Evolutionary conservation across 2,888 invertebrate species (phyloP).

Genomic region (Catocala nupta): DNA sequence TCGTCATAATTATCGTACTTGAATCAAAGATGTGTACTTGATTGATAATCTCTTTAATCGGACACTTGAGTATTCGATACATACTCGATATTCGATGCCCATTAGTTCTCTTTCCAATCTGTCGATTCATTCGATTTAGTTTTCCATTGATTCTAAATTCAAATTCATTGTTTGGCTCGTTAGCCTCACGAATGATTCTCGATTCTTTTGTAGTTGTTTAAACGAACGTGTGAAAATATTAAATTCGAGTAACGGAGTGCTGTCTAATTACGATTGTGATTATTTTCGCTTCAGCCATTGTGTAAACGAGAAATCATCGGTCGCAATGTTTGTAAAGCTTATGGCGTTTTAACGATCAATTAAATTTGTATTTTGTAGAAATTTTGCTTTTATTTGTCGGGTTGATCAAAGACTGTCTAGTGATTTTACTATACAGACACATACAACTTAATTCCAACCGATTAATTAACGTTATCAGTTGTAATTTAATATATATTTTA

Average conservation of each 20-base stretch:
- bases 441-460: not conserved
- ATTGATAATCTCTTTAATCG: conserved; percentile 73
- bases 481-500: conserved; percentile 6
- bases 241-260: conserved; percentile 45
- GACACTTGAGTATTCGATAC: conserved; percentile 52
- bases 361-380: conserved; percentile 36
- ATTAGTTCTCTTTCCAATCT: conserved; percentile 66
- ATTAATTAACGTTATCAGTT: conserved; percentile 6
- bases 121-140: conserved; percentile 82
- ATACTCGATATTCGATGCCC: conserved; percentile 55
- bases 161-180: conserved; percentile 75
- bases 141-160: conserved; percentile 76
- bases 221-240: conserved; percentile 74
- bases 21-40: conserved; percentile 64
- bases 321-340: conserved; percentile 18
- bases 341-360: conserved; percentile 32
- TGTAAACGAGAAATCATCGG: conserved; percentile 38
- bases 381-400: conserved; percentile 26
- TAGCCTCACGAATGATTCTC: conserved; percentile 57
- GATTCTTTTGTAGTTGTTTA: conserved; percentile 68
- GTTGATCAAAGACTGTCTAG: conserved; percentile 16
- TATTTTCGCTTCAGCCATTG: conserved; percentile 40
- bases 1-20: conserved; percentile 64
- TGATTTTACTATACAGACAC: conserved; percentile 6
- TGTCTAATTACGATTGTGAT: conserved; percentile 53